Evolutionary conservation across 2,113 vertebrate genomes (phyloP).

Genomic region (Melanerpes formicivorus): DNA sequence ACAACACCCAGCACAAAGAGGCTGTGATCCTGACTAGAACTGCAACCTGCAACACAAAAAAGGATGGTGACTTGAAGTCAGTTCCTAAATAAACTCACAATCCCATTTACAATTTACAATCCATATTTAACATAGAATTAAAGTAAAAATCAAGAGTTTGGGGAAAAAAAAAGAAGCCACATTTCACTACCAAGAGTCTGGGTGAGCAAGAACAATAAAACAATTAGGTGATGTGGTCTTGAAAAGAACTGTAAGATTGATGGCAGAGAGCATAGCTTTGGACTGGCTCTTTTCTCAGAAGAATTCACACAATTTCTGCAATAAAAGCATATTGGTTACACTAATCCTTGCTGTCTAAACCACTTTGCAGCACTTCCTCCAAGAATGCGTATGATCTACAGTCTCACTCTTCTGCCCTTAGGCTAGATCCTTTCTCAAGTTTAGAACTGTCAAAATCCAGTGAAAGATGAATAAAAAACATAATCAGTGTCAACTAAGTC

Average conservation of each 20-base stretch:
- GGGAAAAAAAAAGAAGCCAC: neutral
- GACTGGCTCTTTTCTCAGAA: neutral
- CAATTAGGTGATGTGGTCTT: neutral
- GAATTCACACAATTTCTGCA: neutral
- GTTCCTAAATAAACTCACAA: neutral
- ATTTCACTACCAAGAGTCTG: neutral
- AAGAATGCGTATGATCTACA: slow-evolving; percentile 12
- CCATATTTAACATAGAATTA: neutral
- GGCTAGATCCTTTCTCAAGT: slow-evolving; percentile 34
- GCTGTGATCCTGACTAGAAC: neutral
- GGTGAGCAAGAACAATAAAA: neutral
- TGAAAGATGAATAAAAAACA: slow-evolving; percentile 11
- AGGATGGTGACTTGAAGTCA: neutral
- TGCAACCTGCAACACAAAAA: neutral
- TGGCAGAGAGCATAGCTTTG: neutral
- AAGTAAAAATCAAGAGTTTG: neutral
- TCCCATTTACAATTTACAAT: neutral
- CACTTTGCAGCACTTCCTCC: neutral
- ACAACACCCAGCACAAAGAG: neutral
- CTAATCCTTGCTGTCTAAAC: neutral
- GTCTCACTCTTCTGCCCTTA: slow-evolving; percentile 15
- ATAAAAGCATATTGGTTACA: neutral
- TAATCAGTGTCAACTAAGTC: slow-evolving; percentile 10
- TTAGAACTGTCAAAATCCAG: slow-evolving; percentile 26
- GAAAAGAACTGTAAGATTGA: neutral